These are phyloP conservation scores for Toxonevra muliebris DNA, from an alignment of 2,888 invertebrate species.

Conservation along the genomic window DNA sequence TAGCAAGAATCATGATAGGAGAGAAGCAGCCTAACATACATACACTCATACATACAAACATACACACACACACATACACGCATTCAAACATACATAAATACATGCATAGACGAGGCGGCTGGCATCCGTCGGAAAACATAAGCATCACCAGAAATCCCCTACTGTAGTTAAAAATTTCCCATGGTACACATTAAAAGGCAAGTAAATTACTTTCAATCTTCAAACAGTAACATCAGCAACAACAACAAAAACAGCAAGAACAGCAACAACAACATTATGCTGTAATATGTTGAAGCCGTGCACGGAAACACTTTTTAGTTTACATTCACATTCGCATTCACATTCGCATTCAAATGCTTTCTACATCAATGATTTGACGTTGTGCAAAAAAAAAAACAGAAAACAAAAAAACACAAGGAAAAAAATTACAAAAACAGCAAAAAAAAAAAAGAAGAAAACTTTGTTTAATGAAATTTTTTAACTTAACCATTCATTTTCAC, in stretches of 20 bases:
- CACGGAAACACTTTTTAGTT: constrained; percentile 10
- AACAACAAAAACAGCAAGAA: background rate
- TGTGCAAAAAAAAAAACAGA: no score
- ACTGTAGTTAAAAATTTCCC: constrained; percentile 28
- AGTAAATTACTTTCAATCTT: constrained; percentile 28
- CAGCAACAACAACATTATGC: background rate
- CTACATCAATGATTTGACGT: constrained; percentile 19
- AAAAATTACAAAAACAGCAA: no score
- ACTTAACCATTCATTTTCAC: constrained; percentile 5
- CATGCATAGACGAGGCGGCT: no score
- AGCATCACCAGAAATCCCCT: constrained; percentile 12
- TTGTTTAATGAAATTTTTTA: constrained; percentile 22
- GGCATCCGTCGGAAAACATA: no score
- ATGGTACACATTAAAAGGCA: constrained; percentile 25
- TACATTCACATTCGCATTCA: background rate
- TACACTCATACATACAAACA: no score
- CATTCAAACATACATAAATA: no score
- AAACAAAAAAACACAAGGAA: no score
- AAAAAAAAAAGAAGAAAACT: constrained; percentile 3
- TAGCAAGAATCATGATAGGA: no score
- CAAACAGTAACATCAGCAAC: background rate
- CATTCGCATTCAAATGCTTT: constrained; percentile 18
- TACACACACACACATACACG: no score
- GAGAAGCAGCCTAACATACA: no score
- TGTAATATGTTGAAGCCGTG: constrained; percentile 9